phyloP scores from a whole-genome alignment of 2,888 invertebrate genomes.

The Drosophila vallismaia region DNA sequence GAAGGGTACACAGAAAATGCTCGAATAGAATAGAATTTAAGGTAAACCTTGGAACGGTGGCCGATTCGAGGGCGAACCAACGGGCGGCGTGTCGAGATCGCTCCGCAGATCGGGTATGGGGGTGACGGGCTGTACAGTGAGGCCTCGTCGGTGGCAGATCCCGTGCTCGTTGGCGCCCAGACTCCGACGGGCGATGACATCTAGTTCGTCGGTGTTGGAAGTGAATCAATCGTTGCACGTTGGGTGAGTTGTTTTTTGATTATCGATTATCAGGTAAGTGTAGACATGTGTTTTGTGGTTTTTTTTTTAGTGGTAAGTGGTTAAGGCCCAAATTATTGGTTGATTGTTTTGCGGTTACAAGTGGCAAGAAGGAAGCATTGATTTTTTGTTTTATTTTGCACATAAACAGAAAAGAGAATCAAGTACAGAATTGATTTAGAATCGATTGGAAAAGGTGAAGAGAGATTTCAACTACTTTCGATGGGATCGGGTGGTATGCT shows the following conservation, averaged over 20 bases:
- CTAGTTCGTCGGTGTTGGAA: constrained; percentile 51
- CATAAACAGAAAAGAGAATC: constrained; percentile 70
- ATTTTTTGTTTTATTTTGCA: constrained; percentile 46
- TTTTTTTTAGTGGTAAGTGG: constrained; percentile 43
- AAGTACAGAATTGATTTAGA: constrained; percentile 47
- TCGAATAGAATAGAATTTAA: constrained; percentile 47
- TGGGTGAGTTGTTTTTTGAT: constrained; percentile 12
- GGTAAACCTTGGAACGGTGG: constrained; percentile 84
- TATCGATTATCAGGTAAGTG: too few relatives aligned
- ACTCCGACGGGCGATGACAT: constrained; percentile 80
- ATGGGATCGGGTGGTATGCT: constrained; percentile 21
- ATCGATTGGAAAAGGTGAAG: constrained; percentile 13
- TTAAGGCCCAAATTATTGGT: constrained; percentile 59
- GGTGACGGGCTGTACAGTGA: constrained; percentile 92
- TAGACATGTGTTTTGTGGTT: constrained; percentile 21
- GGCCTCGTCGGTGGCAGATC: constrained; percentile 92
- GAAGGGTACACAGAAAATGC: constrained; percentile 38
- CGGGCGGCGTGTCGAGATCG: constrained; percentile 83
- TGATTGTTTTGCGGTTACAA: constrained; percentile 45
- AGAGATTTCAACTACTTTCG: constrained; percentile 21
- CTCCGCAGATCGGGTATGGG: constrained; percentile 94
- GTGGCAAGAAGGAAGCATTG: constrained; percentile 56
- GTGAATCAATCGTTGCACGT: constrained; percentile 33
- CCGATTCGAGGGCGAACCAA: constrained; percentile 82
- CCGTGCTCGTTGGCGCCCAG: constrained; percentile 91